Conservation (phyloP, 2,797 vertebrate species). For the Podargus strigoides region DNA sequence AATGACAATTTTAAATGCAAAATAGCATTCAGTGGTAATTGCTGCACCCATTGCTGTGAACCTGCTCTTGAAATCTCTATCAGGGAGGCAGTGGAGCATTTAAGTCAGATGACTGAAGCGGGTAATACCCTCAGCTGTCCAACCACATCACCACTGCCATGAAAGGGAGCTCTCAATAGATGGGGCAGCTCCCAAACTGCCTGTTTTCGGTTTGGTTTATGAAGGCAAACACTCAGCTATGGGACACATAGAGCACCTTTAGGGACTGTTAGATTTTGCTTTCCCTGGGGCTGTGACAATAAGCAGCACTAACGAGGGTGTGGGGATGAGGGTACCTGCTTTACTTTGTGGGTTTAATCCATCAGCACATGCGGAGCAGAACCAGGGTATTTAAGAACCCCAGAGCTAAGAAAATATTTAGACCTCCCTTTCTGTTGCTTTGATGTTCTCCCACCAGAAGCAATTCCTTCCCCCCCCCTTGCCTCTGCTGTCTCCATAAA, state of each 20-base stretch:
- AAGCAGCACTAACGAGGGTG: fast-evolving
- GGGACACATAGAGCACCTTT: neutral
- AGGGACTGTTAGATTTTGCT: neutral
- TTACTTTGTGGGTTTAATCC: neutral
- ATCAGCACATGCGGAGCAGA: neutral
- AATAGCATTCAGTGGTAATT: neutral
- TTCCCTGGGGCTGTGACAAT: neutral
- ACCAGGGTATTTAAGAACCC: neutral
- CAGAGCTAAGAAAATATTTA: neutral
- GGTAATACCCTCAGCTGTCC: neutral
- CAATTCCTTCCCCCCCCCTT: neutral
- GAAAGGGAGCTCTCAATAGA: fast-evolving
- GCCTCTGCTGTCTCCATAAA: neutral
- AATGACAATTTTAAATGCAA: neutral
- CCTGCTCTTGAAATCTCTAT: neutral
- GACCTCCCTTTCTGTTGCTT: neutral
- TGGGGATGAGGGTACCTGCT: neutral
- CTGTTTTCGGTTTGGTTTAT: neutral
- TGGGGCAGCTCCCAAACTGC: neutral
- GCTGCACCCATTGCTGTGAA: neutral
- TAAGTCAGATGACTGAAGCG: neutral
- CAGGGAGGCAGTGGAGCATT: neutral
- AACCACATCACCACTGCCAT: fast-evolving
- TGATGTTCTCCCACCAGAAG: neutral
- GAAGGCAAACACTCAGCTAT: fast-evolving